Evolutionary conservation across 2,797 vertebrate species (phyloP).

Genomic region (Enteromius radiatus): DNA sequence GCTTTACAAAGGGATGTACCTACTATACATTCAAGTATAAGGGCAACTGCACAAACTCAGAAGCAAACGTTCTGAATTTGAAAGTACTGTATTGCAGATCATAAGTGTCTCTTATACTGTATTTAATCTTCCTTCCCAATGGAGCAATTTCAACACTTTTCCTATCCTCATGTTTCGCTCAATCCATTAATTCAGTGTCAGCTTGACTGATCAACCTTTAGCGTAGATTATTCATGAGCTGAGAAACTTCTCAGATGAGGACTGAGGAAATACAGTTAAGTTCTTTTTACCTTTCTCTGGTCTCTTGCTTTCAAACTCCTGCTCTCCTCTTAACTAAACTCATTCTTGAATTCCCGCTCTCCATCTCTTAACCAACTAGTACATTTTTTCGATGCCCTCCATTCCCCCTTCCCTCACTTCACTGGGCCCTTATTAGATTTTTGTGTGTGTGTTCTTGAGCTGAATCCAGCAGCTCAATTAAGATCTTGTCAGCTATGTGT

Average conservation of each 20-base stretch:
- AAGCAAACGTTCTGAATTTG: slow-evolving; percentile 20
- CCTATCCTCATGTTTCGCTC: not conserved
- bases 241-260: not conserved
- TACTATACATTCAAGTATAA: not conserved
- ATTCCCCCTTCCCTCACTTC: slow-evolving; percentile 33
- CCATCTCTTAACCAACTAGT: not conserved
- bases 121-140: not conserved
- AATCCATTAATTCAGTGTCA: slow-evolving; percentile 11
- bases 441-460: slow-evolving; percentile 53
- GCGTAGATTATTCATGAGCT: slow-evolving; percentile 22
- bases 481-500: slow-evolving; percentile 60
- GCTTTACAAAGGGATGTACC: slow-evolving; percentile 2
- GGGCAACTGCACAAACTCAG: slow-evolving; percentile 5
- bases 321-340: slow-evolving; percentile 17
- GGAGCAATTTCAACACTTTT: not conserved
- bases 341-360: not conserved
- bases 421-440: slow-evolving; percentile 71
- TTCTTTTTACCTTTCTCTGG: not conserved
- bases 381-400: not conserved
- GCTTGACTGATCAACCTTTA: slow-evolving; percentile 24
- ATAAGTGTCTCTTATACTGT: slow-evolving; percentile 33
- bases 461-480: slow-evolving; percentile 64
- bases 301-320: not conserved
- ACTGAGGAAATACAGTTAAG: not conserved
- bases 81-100: slow-evolving; percentile 5